Percentiles rank a stretch among this genome's conserved stretches.
Conservation (phyloP, 2,113 vertebrate species). For the Cyphomyrus discorhynchus region DNA sequence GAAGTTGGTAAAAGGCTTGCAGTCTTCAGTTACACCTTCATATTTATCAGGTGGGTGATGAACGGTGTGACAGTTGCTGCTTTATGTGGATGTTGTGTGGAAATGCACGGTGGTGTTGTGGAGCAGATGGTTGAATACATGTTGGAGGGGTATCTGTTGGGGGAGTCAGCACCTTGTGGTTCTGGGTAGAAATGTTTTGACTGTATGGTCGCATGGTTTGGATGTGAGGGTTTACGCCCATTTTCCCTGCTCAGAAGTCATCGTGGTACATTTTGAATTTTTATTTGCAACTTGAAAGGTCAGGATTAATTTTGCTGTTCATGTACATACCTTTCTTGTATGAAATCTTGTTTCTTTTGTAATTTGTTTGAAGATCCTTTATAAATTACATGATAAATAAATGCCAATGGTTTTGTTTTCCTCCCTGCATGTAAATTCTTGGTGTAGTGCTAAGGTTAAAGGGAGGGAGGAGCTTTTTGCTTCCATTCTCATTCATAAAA, state of each 20-base stretch:
- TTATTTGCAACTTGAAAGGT: conserved; percentile 32
- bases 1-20: background rate
- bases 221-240: background rate
- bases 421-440: background rate
- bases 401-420: background rate
- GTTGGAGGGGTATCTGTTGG: background rate
- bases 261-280: background rate
- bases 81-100: background rate
- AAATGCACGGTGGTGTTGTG: background rate
- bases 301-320: background rate
- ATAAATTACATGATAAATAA: conserved; percentile 6
- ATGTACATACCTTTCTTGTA: conserved; percentile 25
- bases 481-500: conserved; percentile 40
- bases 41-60: background rate
- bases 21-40: background rate
- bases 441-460: background rate
- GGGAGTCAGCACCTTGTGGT: background rate
- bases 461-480: background rate
- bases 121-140: background rate
- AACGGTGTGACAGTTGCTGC: background rate
- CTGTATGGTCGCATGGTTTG: background rate
- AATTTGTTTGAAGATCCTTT: conserved; percentile 40
- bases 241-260: background rate
- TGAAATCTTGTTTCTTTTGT: conserved; percentile 32
- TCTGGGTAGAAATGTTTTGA: background rate